Evolutionary conservation across 2,888 invertebrate species (phyloP), one percentile per base, ranked within the genome.

Genomic region (Amiota mariae): DNA sequence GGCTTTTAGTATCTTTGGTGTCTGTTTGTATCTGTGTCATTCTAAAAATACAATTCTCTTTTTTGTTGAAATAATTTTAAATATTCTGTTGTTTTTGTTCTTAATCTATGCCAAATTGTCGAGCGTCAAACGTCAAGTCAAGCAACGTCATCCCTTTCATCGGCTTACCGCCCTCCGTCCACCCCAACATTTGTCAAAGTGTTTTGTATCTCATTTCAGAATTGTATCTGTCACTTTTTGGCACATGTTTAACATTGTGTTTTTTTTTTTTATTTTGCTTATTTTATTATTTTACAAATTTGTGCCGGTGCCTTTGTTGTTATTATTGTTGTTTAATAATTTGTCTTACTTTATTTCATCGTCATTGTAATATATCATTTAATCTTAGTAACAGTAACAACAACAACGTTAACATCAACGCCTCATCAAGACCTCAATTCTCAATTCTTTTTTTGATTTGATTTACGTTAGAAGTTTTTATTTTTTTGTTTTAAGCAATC

Each of bases 71-170:
- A 59, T 59, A 11, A 59, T 59, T 59, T 59, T 59, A 59, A 59
- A 59, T 20, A 59, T 59, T 59, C 20, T 59, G 59, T 18, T 20
- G 15, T 59, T 8, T 59, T 71, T 73, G 68, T 64, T 76, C 72
- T 20, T 75, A 73, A 70, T 78, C 73, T 79, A 73, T 80, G 82
- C 78, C 81, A 79, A 80, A 72, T 76, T 66, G 73, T 73, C 64
- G 57, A 63, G 66, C 74, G 63, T 63, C 75, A 71, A 79, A 75
- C 72, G 80, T 78, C 80, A 76, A 76, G 73, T 18, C 13, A 47
- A 36, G 36, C 36, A 36, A 20, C 11, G 67, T 20, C 15, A 12
- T 18, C 15, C 18, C 59, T 59, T 11, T 20, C 59, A 20, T 18
- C 36, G 36, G 18, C 18, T 59, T 20, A 20, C 20, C 18, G 20